These are phyloP conservation scores for Adela reaumurella DNA, from an alignment of 2,888 invertebrate genomes.

Conservation along the genomic window DNA sequence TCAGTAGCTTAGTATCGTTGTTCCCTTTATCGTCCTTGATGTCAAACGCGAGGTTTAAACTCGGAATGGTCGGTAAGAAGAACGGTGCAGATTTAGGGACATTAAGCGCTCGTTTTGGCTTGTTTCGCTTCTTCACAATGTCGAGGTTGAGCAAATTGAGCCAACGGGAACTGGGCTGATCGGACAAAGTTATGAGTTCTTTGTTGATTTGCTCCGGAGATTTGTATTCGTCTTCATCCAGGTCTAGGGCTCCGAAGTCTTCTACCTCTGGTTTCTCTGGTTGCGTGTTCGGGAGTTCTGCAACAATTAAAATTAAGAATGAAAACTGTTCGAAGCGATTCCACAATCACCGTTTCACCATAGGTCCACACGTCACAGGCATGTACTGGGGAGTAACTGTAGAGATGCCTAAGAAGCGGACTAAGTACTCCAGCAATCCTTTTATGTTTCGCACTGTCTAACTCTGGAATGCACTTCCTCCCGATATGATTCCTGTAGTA, in stretches of 20 bases:
- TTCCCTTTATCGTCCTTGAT: constrained; percentile 43
- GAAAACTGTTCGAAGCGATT: no score
- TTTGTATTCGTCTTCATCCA: constrained; percentile 58
- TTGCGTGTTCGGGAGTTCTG: constrained; percentile 37
- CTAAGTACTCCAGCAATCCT: no score
- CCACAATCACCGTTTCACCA: background rate
- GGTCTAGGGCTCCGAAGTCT: constrained; percentile 34
- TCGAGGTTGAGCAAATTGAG: constrained; percentile 85
- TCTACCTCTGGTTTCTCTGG: constrained; percentile 47
- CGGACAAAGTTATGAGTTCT: constrained; percentile 81
- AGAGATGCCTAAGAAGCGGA: no score
- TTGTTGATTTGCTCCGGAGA: constrained; percentile 73
- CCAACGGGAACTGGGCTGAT: constrained; percentile 85
- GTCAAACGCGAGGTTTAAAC: constrained; percentile 80
- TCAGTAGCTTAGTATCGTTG: constrained; percentile 48
- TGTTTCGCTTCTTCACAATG: constrained; percentile 82
- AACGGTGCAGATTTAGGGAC: constrained; percentile 89
- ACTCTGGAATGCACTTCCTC: no score
- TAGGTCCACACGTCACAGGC: background rate
- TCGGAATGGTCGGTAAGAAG: constrained; percentile 88
- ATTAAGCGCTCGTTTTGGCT: constrained; percentile 80
- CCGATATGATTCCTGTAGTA: no score
- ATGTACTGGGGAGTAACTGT: no score
- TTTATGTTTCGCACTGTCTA: no score
- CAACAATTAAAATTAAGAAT: constrained; percentile 10